phyloP scores from a whole-genome alignment of 2,888 invertebrate genomes.

The Amaurobius ferox region DNA sequence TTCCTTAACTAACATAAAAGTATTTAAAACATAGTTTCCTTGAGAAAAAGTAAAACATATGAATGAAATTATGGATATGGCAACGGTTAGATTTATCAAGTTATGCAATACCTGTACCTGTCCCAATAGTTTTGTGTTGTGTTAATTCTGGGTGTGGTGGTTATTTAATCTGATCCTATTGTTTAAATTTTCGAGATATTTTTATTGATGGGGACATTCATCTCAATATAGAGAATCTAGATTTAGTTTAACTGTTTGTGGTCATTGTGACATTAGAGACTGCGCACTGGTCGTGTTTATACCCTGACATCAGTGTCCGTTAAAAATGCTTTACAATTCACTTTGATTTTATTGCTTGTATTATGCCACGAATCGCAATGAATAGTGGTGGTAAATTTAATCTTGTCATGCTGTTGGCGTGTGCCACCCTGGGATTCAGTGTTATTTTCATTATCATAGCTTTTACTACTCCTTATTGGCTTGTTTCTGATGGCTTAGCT shows the following conservation, averaged over 20 bases:
- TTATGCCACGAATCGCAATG: conserved; percentile 32
- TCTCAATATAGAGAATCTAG: background rate
- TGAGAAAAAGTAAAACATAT: too few species aligned
- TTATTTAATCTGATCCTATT: background rate
- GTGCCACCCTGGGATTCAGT: conserved; percentile 61
- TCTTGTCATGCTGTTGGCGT: conserved; percentile 61
- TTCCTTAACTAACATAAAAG: too few species aligned
- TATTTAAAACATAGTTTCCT: too few species aligned
- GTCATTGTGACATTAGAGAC: background rate
- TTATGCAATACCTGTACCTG: too few species aligned
- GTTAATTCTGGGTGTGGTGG: conserved; percentile 15
- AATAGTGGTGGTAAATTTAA: conserved; percentile 57
- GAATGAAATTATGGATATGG: too few species aligned
- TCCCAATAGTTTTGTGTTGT: background rate
- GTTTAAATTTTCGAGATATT: background rate
- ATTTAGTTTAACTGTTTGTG: background rate
- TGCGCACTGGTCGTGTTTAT: background rate
- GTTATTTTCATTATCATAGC: conserved; percentile 75
- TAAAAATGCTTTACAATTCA: conserved; percentile 22
- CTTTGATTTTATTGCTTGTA: conserved; percentile 3
- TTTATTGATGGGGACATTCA: background rate
- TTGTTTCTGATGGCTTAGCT: conserved; percentile 75
- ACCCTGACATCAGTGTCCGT: background rate
- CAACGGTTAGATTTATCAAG: too few species aligned
- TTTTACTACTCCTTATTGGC: conserved; percentile 77